Evolutionary conservation across 1,140 invertebrate genomes (phyloP), one percentile per base, ranked within the genome.

Genomic region (Ericerus pela): DNA sequence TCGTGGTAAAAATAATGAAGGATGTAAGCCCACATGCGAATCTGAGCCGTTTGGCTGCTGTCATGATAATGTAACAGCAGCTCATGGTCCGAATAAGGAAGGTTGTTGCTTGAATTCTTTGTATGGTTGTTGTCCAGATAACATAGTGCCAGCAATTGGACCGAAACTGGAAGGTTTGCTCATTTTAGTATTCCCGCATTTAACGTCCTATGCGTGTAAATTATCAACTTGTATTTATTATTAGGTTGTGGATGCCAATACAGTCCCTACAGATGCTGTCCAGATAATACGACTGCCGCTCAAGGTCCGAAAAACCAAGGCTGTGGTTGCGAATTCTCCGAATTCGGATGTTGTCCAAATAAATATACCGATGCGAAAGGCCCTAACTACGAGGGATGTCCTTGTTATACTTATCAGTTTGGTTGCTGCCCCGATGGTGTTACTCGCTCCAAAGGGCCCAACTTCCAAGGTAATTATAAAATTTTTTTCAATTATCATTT

Each of bases 401-500:
- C 79, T 51, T 53, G 51, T 2, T 27, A 53, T 36, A 52, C 51
- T 29, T 0, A 30, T 6, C 53, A 51, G 41, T 85, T 77, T 65
- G 89, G 90, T 5, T 96, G 93, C 70, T 96, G 94, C 68, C 74
- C 79, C 12, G 92, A 96, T 69, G 85, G 80, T 2, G 79, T 92
- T 0, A 91, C 90, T 0, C 76, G 84, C 4, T 88, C 90, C 0
- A 65, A 72, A 37, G 89, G 88, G 6, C 70, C 74, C 0, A 76
- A 84, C 22, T 71, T 77, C 24, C 72, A 80, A 66, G 89, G 83
- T n/a, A n/a, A n/a, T n/a, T n/a, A n/a, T n/a, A n/a, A n/a, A n/a
- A n/a, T n/a, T n/a, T n/a, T n/a, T n/a, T n/a, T n/a, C n/a, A n/a
- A n/a, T n/a, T n/a, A n/a, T n/a, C n/a, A n/a, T n/a, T n/a, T n/a